A percentile compares a stretch with the other conserved stretches of the same genome.
These are phyloP conservation scores for Nemurella pictetii DNA, from an alignment of 2,888 invertebrate genomes.

Conservation along the genomic window DNA sequence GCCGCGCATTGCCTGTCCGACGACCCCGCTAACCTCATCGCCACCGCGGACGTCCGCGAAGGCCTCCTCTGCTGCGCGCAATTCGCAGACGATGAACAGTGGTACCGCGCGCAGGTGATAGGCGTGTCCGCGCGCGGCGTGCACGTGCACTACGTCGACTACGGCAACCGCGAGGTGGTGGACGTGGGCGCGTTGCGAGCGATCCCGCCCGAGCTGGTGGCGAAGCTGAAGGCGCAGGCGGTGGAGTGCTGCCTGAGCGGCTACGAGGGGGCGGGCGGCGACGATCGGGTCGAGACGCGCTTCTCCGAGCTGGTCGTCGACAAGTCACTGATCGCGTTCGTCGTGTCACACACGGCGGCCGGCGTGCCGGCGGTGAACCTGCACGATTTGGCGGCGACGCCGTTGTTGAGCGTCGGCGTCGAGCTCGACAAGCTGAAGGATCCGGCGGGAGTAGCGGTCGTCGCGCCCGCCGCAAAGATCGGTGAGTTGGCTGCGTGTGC, in stretches of 20 bases:
- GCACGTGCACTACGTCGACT: slow-evolving; percentile 87
- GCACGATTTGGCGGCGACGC: slow-evolving; percentile 55
- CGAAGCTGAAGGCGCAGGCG: slow-evolving; percentile 69
- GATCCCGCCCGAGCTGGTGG: slow-evolving; percentile 66
- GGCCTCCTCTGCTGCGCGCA: slow-evolving; percentile 77
- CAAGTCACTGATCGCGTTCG: slow-evolving; percentile 61
- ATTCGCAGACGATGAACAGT: slow-evolving; percentile 77
- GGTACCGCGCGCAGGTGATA: slow-evolving; percentile 87
- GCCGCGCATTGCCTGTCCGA: slow-evolving; percentile 60
- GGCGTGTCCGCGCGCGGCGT: slow-evolving; percentile 61
- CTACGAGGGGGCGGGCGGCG: slow-evolving; percentile 53
- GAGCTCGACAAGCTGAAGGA: slow-evolving; percentile 15
- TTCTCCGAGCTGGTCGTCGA: slow-evolving; percentile 73
- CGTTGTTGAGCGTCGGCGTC: slow-evolving; percentile 46
- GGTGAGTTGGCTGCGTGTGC: neutral
- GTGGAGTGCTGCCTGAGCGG: slow-evolving; percentile 76
- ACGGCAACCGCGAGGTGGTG: slow-evolving; percentile 89
- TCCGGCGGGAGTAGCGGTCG: neutral
- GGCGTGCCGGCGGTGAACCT: slow-evolving; percentile 65
- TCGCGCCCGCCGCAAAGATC: neutral
- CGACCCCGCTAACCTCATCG: slow-evolving; percentile 50
- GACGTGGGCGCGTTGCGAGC: slow-evolving; percentile 61
- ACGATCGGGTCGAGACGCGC: slow-evolving; percentile 60
- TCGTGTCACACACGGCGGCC: slow-evolving; percentile 58
- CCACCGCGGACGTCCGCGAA: slow-evolving; percentile 54